A percentile compares a stretch with the other conserved stretches of the same genome.
Conservation (phyloP, 2,113 vertebrate species). For the Tyrannus savana region DNA sequence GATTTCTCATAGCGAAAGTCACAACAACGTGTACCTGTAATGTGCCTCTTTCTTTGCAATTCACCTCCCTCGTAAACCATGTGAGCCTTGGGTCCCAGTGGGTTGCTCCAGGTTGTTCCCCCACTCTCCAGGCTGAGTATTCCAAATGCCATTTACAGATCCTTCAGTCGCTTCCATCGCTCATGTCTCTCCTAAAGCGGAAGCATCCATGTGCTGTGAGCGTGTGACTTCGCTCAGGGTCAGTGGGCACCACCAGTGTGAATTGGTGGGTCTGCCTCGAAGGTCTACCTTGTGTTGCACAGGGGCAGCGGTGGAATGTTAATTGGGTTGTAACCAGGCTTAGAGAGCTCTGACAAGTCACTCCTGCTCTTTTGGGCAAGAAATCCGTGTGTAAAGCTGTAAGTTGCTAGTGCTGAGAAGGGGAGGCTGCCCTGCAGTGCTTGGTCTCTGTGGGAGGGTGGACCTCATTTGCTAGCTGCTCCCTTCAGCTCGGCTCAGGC, state of each 20-base stretch:
- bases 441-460: rapidly evolving
- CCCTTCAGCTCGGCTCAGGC: background rate
- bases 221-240: background rate
- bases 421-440: background rate
- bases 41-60: background rate
- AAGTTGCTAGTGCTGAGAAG: background rate
- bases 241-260: background rate
- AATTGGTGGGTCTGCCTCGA: background rate
- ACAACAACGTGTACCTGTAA: rapidly evolving
- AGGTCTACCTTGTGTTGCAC: background rate
- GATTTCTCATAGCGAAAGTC: background rate
- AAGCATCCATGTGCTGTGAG: background rate
- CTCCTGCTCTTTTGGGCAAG: background rate
- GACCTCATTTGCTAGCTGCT: background rate
- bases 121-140: background rate
- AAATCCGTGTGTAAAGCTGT: background rate
- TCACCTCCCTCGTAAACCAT: background rate
- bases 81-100: background rate
- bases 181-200: rapidly evolving
- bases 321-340: background rate
- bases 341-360: background rate
- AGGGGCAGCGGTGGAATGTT: background rate
- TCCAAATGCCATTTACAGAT: background rate
- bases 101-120: background rate
- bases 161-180: rapidly evolving